These are phyloP conservation scores for Linnaemya tessellans DNA, from an alignment of 2,888 invertebrate genomes.

Conservation along the genomic window DNA sequence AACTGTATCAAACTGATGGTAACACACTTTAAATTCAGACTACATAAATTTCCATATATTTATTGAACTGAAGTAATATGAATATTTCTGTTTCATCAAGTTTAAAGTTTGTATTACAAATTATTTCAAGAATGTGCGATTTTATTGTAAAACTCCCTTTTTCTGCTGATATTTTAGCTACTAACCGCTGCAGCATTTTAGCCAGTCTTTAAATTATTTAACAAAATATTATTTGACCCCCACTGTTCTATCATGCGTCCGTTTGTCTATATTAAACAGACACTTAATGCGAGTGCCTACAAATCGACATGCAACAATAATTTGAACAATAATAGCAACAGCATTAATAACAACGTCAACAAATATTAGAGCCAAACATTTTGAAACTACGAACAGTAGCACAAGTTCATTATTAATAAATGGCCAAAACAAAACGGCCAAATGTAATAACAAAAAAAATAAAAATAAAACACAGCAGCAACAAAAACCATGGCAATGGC, in stretches of 20 bases:
- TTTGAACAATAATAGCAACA: conserved; percentile 50
- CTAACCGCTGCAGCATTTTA: background rate
- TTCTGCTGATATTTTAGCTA: background rate
- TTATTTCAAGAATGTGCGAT: too few relatives aligned
- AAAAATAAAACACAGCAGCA: background rate
- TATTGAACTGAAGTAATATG: too few relatives aligned
- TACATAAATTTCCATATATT: too few relatives aligned
- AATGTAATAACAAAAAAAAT: conserved; percentile 21
- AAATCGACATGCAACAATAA: conserved; percentile 52
- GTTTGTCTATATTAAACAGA: conserved; percentile 57
- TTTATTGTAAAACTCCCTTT: background rate
- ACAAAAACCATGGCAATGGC: conserved; percentile 70
- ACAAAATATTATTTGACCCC: background rate
- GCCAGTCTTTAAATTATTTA: background rate
- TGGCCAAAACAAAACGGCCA: conserved; percentile 53
- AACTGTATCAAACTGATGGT: too few relatives aligned
- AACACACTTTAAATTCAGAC: too few relatives aligned
- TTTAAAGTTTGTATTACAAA: too few relatives aligned
- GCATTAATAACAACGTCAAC: conserved; percentile 57
- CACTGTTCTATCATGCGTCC: conserved; percentile 23
- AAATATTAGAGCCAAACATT: conserved; percentile 43
- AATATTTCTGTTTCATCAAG: too few relatives aligned
- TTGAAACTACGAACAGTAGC: conserved; percentile 60
- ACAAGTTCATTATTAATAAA: conserved; percentile 71
- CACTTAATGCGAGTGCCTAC: conserved; percentile 48